Evolutionary conservation across 1,140 invertebrate genomes (phyloP).

Genomic region (Philotrypesis tridentata): DNA sequence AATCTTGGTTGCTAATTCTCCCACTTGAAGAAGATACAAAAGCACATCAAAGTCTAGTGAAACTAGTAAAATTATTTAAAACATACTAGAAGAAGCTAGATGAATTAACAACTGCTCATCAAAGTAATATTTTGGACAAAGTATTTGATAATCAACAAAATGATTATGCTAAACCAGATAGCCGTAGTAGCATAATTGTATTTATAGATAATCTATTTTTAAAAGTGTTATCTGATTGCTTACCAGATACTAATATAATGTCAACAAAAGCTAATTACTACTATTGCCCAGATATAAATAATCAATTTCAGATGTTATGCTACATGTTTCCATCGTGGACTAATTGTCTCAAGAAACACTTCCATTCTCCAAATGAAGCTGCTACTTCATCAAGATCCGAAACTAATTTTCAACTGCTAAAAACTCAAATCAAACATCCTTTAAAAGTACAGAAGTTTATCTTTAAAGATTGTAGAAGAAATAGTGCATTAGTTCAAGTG

Average conservation of each 20-base stretch:
- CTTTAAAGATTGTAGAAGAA: neutral
- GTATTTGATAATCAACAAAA: neutral
- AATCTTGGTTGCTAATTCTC: neutral
- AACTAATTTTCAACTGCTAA: neutral
- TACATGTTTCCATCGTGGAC: neutral
- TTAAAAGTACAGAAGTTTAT: neutral
- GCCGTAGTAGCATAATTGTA: neutral
- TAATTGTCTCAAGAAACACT: neutral
- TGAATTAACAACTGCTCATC: no score
- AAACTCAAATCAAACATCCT: neutral
- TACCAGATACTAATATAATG: neutral
- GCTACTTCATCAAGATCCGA: neutral
- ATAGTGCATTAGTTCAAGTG: neutral
- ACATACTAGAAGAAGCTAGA: no score
- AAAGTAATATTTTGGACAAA: no score
- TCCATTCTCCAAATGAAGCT: neutral
- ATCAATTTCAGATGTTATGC: neutral
- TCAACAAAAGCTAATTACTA: neutral
- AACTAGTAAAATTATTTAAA: neutral
- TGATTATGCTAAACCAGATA: neutral
- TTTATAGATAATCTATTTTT: neutral
- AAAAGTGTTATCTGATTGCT: neutral
- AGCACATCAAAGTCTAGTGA: neutral
- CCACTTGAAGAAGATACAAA: neutral
- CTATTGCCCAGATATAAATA: neutral